Base-by-base conservation (phyloP, 1,140 invertebrate species). In the Probaryconus sp. region DNA sequence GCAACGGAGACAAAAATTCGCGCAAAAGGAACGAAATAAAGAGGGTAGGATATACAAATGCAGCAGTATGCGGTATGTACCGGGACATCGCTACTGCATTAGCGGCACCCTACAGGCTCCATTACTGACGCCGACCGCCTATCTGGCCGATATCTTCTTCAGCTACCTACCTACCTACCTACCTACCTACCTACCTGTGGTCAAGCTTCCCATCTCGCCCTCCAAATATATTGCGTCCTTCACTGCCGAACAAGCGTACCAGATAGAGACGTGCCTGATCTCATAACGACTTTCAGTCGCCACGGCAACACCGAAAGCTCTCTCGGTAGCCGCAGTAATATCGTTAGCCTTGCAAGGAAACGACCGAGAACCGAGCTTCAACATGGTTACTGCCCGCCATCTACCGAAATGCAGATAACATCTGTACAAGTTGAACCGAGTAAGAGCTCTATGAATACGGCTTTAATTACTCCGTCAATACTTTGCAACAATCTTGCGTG, bases 71-170 rank as follows among this genome's bases (percentile, higher is more conserved):
- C 71, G 69, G 63, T 65, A 71, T 16, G 63, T 68, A 68, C 56
- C 75, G 67, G 75, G 83, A 86, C 84, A 85, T 84, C 81, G 83
- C 84, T 85, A 86, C 84, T 85, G 83, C 84, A 86, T 86, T 86
- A 85, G 83, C 81, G 79, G 81, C 81, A 80, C 77, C 80, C 81
- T 81, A 78, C 81, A 77, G 80, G 80, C 78, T 85, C 82, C 83
- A 83, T 85, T 85, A 85, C 83, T 69, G 77, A 64, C 68, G 73
- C 47, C 45, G 50, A 28, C 64, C 53, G 67, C 50, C 76, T 78
- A 74, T 75, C 79, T 56, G 45, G 10, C 55, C 75, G 71, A 81
- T 81, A 81, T 79, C 78, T 77, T 76, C 61, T 71, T 78, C 55
- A 75, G 60, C 70, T 74, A 74, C 72, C 72, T n/a, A n/a, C n/a